These are phyloP conservation scores for Lithophane leautieri DNA, from an alignment of 2,888 invertebrate species.

Conservation along the genomic window DNA sequence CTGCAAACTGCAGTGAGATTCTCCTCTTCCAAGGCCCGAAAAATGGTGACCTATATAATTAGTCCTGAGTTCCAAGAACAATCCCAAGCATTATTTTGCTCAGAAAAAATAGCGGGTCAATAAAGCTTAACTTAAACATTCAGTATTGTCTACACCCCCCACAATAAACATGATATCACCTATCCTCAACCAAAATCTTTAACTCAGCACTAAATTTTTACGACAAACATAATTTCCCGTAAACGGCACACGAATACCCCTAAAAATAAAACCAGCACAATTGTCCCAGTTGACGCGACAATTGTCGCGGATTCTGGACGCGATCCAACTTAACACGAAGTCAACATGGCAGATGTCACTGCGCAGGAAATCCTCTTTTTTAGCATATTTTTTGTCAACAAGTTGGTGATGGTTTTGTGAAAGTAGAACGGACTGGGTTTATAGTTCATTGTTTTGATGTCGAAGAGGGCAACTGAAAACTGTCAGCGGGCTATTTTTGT, in stretches of 20 bases:
- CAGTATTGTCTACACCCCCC: constrained; percentile 17
- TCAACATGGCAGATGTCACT: constrained; percentile 74
- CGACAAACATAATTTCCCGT: constrained; percentile 55
- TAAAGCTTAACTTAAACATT: background rate
- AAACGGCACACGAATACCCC: constrained; percentile 42
- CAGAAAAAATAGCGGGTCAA: background rate
- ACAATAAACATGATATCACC: constrained; percentile 51
- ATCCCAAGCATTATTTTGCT: too few relatives aligned
- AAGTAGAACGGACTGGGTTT: constrained; percentile 43
- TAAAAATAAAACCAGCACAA: constrained; percentile 66
- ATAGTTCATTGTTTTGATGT: constrained; percentile 54
- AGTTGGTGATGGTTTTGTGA: constrained; percentile 53
- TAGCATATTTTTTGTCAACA: constrained; percentile 59
- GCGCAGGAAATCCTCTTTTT: constrained; percentile 66
- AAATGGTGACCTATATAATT: background rate
- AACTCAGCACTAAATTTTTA: constrained; percentile 65
- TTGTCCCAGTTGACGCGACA: constrained; percentile 63
- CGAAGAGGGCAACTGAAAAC: constrained; percentile 21
- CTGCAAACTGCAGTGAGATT: background rate
- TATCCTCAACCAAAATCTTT: constrained; percentile 26
- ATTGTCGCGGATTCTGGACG: constrained; percentile 73
- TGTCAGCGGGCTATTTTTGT: constrained; percentile 41
- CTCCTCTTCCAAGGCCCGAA: too few relatives aligned
- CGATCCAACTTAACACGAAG: constrained; percentile 68
- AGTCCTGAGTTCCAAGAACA: background rate